Base-by-base conservation (phyloP, 1,140 invertebrate species). In the Lasioglossum baleicum region DNA sequence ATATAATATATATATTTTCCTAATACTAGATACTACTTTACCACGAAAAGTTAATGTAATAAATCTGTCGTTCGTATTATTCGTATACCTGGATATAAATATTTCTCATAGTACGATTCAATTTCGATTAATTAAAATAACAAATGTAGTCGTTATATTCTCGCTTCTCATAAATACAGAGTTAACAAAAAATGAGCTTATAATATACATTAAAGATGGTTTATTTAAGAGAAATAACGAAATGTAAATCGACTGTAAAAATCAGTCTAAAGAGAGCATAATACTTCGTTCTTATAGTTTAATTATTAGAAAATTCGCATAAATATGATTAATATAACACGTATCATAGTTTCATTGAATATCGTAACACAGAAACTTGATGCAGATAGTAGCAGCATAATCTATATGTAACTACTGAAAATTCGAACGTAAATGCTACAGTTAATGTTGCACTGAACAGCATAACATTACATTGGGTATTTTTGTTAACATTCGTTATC, bases 131-230 rank as follows among this genome's bases (percentile, higher is more conserved):
- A 71, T 53, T 70, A 64, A 26, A 77, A 77, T 44, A 70, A 69
- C n/a, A 64, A 31, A 63, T 15, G 42, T 26, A 64, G n/a, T 60
- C 22, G 15, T 67, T 35, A 63, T 68, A 35, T 51, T 67, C 44
- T n/a, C n/a, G 7, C 13, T 75, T 58, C 58, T 58, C 58, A 65
- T 75, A 73, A 75, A 80, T 74, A 80, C 40, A 69, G 58, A 70
- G 56, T 78, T 87, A 83, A 88, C 66, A 92, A 84, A 77, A 66
- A 78, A 89, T 83, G 31, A 84, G 89, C 78, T 82, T 83, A 70
- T 88, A 81, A 44, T 87, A 83, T 81, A 89, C 17, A 76, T n/a
- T 64, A 53, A 71, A 40, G 35, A 44, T 40, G 8, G 64, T 78
- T 78, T 78, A 70, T 61, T 75, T 61, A 61, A 76, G 58, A 61